A percentile compares a stretch with the other conserved stretches of the same genome.
Evolutionary conservation across 2,113 vertebrate genomes (phyloP).

Genomic region (Neoarius graeffei): DNA sequence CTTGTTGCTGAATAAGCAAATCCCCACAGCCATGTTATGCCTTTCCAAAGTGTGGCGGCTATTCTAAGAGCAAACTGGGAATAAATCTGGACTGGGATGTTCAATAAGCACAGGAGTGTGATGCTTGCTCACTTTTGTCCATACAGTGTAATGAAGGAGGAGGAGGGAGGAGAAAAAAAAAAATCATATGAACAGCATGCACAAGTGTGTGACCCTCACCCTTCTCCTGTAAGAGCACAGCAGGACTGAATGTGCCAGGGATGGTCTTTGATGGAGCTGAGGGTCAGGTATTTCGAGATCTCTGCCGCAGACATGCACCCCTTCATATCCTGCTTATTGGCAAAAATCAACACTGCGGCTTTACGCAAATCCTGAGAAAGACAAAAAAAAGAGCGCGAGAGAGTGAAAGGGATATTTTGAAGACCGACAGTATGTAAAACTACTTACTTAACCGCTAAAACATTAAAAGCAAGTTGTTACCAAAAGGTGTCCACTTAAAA

Average conservation of each 20-base stretch:
- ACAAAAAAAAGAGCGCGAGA: background rate
- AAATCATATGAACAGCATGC: background rate
- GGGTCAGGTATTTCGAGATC: constrained; percentile 95
- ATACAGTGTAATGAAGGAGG: background rate
- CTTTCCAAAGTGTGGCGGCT: too few species aligned
- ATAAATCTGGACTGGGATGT: background rate
- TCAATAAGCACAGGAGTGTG: background rate
- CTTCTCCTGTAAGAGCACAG: constrained; percentile 96
- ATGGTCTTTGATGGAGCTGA: constrained; percentile 96
- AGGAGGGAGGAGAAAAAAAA: background rate
- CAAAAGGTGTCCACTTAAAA: background rate
- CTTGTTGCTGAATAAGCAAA: background rate
- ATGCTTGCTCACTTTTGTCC: background rate
- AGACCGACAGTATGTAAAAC: background rate
- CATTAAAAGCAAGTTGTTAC: background rate
- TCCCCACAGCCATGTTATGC: background rate
- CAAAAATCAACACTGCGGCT: constrained; percentile 94
- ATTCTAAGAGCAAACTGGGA: background rate
- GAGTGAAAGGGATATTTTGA: background rate
- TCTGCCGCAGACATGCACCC: constrained; percentile 96
- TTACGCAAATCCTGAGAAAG: constrained; percentile 85
- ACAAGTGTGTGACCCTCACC: constrained; percentile 67
- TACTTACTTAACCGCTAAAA: background rate
- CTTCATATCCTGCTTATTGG: constrained; percentile 98
- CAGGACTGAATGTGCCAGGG: constrained; percentile 99